Percentiles rank a stretch among this genome's conserved stretches.
phyloP scores from a whole-genome alignment of 2,797 vertebrate genomes.

The Sebastes variabilis region DNA sequence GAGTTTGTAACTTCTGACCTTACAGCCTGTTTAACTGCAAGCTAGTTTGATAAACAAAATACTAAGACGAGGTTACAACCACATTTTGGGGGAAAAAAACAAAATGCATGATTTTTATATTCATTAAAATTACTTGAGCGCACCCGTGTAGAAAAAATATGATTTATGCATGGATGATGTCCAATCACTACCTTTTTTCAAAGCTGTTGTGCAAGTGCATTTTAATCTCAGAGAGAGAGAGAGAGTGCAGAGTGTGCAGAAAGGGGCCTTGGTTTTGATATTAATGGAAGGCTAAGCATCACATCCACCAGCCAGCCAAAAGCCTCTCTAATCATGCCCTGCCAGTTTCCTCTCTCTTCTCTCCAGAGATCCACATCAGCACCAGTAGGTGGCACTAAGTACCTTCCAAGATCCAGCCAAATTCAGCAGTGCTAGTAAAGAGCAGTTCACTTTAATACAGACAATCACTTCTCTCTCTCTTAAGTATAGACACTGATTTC shows the following conservation, averaged over 20 bases:
- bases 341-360: slow-evolving; percentile 19
- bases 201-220: not conserved
- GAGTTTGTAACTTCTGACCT: not conserved
- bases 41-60: not conserved
- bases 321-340: not conserved
- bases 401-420: slow-evolving; percentile 13
- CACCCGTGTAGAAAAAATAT: not conserved
- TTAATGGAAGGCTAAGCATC: not conserved
- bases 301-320: slow-evolving; percentile 5
- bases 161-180: not conserved
- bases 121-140: not conserved
- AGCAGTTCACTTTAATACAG: not conserved
- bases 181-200: not conserved
- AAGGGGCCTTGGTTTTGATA: not conserved
- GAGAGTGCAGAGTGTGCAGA: not conserved
- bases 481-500: not conserved
- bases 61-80: not conserved
- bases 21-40: not conserved
- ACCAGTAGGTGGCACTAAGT: slow-evolving; percentile 74
- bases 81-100: not conserved
- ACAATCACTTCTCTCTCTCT: not conserved
- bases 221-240: not conserved
- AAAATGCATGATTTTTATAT: not conserved
- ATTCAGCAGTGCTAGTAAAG: not conserved
- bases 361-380: slow-evolving; percentile 10